Conservation (phyloP, 2,888 invertebrate species). For the Hirtodrosophila histrioides region DNA sequence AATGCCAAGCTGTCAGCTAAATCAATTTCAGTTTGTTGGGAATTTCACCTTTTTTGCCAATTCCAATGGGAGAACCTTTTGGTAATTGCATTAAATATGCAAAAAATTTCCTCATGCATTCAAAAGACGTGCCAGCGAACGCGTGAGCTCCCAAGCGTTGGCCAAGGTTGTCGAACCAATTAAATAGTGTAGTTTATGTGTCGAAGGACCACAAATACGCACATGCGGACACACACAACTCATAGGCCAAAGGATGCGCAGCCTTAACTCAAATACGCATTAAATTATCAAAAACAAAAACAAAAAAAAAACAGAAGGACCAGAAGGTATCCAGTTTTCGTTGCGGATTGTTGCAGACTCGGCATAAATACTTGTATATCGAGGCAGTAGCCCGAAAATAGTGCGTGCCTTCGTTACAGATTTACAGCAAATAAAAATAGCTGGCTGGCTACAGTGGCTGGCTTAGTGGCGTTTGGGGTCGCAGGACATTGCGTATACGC, state of each 20-base stretch:
- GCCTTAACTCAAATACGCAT: constrained; percentile 73
- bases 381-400: constrained; percentile 48
- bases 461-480: constrained; percentile 25
- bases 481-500: constrained; percentile 66
- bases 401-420: constrained; percentile 76
- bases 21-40: constrained; percentile 58
- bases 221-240: constrained; percentile 32
- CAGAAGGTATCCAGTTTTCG: constrained; percentile 26
- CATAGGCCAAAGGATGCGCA: constrained; percentile 49
- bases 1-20: constrained; percentile 50
- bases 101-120: constrained; percentile 58
- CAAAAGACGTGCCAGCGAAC: constrained; percentile 52
- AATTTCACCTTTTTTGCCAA: constrained; percentile 33
- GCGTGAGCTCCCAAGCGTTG: constrained; percentile 31
- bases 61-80: constrained; percentile 68
- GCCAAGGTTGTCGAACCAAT: constrained; percentile 65
- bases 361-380: constrained; percentile 56
- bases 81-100: constrained; percentile 79
- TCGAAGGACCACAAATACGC: constrained; percentile 24
- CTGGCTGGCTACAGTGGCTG: constrained; percentile 18
- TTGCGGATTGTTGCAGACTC: constrained; percentile 56
- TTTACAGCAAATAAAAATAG: constrained; percentile 66
- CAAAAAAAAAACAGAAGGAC: constrained; percentile 27
- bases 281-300: constrained; percentile 66
- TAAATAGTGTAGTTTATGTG: constrained; percentile 72